phyloP scores from a whole-genome alignment of 2,888 invertebrate genomes.

The Gryllus longicercus region DNA sequence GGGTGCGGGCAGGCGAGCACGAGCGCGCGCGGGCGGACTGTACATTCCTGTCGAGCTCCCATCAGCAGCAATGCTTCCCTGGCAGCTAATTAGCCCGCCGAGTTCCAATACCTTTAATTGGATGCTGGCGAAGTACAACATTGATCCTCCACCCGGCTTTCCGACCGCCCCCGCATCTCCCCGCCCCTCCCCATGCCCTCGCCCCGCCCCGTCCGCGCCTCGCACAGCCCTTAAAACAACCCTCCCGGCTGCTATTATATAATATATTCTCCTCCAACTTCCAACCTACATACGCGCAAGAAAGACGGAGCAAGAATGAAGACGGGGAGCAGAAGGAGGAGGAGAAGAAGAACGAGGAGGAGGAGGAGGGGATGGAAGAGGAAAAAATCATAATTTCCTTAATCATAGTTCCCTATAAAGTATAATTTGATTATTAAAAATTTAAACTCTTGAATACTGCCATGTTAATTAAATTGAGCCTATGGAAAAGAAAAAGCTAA shows the following conservation, averaged over 20 bases:
- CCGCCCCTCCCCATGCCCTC: neutral
- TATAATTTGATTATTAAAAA: constrained; percentile 50
- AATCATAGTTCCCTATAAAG: constrained; percentile 40
- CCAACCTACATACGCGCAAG: constrained; percentile 20
- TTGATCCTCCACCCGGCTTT: constrained; percentile 31
- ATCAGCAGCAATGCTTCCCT: constrained; percentile 29
- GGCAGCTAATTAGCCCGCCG: constrained; percentile 36
- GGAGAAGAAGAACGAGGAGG: constrained; percentile 31
- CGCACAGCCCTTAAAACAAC: neutral
- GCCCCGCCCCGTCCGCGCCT: constrained; percentile 12
- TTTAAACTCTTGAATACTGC: constrained; percentile 48
- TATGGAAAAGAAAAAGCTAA: constrained; percentile 45
- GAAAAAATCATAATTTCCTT: constrained; percentile 41
- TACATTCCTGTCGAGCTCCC: constrained; percentile 32
- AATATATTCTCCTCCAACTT: constrained; percentile 30
- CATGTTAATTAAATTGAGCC: constrained; percentile 50
- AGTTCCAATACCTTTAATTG: constrained; percentile 38
- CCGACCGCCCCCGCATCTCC: neutral
- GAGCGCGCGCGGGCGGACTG: constrained; percentile 12
- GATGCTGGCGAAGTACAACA: constrained; percentile 35
- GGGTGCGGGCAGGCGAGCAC: neutral
- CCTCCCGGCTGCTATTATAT: constrained; percentile 26
- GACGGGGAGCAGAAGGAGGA: constrained; percentile 28
- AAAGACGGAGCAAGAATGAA: constrained; percentile 28
- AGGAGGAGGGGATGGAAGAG: constrained; percentile 30